Percentiles rank a stretch among this genome's conserved stretches.
Evolutionary conservation across 2,888 invertebrate species (phyloP).

Genomic region (Homarus gammarus): DNA sequence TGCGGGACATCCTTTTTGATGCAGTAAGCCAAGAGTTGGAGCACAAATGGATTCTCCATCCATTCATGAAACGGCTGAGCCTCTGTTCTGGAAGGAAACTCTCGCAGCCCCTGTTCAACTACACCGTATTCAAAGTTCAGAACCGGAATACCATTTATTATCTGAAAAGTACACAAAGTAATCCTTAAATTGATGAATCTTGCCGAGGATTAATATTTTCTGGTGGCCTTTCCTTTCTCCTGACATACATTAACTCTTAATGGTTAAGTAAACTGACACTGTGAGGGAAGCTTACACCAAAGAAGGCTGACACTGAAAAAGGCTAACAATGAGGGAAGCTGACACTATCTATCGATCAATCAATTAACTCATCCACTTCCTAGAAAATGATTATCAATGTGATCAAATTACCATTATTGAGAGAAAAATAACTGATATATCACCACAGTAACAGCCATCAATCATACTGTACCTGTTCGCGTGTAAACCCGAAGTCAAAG

Average conservation of each 20-base stretch:
- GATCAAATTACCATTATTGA: no score
- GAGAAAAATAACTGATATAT: no score
- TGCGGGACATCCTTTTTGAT: conserved; percentile 37
- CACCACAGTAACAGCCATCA: neutral
- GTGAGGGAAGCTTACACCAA: no score
- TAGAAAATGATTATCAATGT: no score
- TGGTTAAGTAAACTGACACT: no score
- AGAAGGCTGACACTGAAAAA: no score
- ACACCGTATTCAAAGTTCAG: conserved; percentile 18
- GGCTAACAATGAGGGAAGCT: no score
- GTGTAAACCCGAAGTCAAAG: conserved; percentile 31
- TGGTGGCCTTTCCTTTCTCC: no score
- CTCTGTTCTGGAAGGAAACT: conserved; percentile 23
- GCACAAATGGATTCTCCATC: conserved; percentile 47
- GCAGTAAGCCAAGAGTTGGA: conserved; percentile 35
- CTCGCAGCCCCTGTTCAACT: conserved; percentile 14
- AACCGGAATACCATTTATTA: conserved; percentile 10
- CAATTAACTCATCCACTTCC: no score
- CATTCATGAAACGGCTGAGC: conserved; percentile 42
- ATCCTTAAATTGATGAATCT: neutral
- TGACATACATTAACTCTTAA: no score
- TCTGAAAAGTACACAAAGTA: neutral
- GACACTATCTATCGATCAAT: no score
- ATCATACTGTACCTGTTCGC: conserved; percentile 45
- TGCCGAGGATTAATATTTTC: neutral